These are phyloP conservation scores for Dendrocincla tyrannina DNA, from an alignment of 2,797 vertebrate species.

Conservation along the genomic window DNA sequence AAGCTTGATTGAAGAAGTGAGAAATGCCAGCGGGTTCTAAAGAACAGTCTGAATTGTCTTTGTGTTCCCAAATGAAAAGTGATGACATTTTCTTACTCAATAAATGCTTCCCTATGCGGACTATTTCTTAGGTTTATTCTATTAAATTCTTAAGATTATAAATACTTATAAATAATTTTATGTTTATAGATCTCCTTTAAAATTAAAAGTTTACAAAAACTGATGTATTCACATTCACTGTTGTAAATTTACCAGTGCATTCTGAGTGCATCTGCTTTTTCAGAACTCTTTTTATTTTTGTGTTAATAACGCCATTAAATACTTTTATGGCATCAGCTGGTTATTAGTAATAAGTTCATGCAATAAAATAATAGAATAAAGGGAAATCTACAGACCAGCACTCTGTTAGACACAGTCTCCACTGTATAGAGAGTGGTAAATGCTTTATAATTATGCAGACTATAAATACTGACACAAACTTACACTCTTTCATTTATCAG, in stretches of 20 bases:
- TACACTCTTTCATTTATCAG: constrained; percentile 70
- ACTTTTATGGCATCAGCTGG: not conserved
- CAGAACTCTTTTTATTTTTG: not conserved
- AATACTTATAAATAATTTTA: not conserved
- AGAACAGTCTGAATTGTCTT: not conserved
- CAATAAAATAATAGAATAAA: not conserved
- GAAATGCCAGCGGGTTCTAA: not conserved
- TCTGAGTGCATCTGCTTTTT: not conserved
- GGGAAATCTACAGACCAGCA: not conserved
- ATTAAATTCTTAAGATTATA: not conserved
- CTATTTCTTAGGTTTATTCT: not conserved
- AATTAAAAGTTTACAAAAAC: not conserved
- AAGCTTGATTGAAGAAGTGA: not conserved
- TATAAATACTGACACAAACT: not conserved
- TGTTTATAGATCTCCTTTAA: not conserved
- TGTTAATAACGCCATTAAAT: not conserved
- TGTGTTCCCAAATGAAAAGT: not conserved
- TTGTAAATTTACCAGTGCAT: not conserved
- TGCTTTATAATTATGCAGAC: not conserved
- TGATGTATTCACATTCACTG: not conserved
- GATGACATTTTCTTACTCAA: not conserved
- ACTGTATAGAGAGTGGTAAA: not conserved
- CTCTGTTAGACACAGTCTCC: not conserved
- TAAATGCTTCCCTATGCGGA: not conserved
- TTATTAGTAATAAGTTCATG: not conserved